Evolutionary conservation across 2,797 vertebrate genomes (phyloP).

Genomic region (Trachops cirrhosus): DNA sequence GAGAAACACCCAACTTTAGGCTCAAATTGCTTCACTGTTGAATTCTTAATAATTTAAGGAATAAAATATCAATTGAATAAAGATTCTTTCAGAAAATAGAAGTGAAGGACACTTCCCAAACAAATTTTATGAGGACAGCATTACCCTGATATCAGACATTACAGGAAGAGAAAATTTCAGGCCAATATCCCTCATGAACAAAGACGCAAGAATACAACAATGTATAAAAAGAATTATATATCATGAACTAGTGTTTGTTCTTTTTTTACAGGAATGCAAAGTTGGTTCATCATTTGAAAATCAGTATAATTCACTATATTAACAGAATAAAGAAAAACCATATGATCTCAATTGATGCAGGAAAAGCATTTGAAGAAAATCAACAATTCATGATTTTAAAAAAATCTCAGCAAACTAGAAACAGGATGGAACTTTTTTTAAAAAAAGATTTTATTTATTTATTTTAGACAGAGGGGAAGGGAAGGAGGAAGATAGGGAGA

Average conservation of each 20-base stretch:
- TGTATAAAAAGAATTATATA: background rate
- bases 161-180: background rate
- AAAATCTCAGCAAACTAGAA: background rate
- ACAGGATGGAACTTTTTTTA: background rate
- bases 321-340: background rate
- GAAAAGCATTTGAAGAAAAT: background rate
- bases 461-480: too few species aligned
- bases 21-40: background rate
- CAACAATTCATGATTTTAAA: background rate
- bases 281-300: background rate
- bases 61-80: background rate
- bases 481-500: too few species aligned
- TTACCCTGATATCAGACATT: background rate
- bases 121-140: background rate
- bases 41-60: background rate
- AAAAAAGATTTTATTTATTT: too few species aligned
- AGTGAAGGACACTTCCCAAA: background rate
- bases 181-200: background rate
- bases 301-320: background rate
- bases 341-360: background rate
- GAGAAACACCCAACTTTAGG: background rate
- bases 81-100: background rate
- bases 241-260: background rate
- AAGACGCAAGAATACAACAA: background rate
- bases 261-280: background rate